Percentiles rank a stretch among this genome's conserved stretches.
These are phyloP conservation scores for Hyperoplus immaculatus DNA, from an alignment of 2,797 vertebrate genomes.

Conservation along the genomic window DNA sequence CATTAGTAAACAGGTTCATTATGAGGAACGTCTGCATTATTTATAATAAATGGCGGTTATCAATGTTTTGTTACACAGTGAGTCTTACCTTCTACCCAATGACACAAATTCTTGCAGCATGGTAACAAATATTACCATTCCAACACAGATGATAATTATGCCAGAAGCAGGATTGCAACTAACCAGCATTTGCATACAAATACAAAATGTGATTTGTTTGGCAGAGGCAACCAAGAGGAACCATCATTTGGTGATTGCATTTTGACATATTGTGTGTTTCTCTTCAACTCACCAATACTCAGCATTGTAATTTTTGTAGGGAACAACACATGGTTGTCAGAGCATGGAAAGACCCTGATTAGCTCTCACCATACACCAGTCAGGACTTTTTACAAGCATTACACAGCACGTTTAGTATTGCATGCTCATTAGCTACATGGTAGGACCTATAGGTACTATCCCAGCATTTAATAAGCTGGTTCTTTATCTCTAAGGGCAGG, in stretches of 20 bases:
- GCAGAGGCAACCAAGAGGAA: constrained; percentile 66
- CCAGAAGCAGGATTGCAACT: constrained; percentile 22
- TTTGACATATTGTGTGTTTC: constrained; percentile 72
- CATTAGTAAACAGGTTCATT: constrained; percentile 24
- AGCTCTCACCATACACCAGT: constrained; percentile 72
- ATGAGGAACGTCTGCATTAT: constrained; percentile 2
- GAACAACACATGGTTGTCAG: constrained; percentile 55
- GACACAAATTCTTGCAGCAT: constrained; percentile 27
- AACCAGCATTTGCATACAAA: constrained; percentile 75
- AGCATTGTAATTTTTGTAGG: constrained; percentile 65
- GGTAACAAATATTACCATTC: constrained; percentile 52
- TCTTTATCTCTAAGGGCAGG: constrained; percentile 45
- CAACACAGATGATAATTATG: constrained; percentile 42
- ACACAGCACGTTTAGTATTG: constrained; percentile 43
- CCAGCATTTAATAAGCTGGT: constrained; percentile 53
- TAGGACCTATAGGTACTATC: constrained; percentile 45
- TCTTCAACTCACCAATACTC: constrained; percentile 68
- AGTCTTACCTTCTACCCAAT: constrained; percentile 30
- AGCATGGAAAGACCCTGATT: constrained; percentile 74
- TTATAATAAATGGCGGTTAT: constrained; percentile 1
- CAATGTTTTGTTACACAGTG: not conserved
- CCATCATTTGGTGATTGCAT: constrained; percentile 71
- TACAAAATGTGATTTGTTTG: constrained; percentile 50
- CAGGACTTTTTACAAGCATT: constrained; percentile 51
- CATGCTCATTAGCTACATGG: constrained; percentile 65